Evolutionary conservation across 2,888 invertebrate species (phyloP).

Genomic region (Synanthedon myopaeformis): DNA sequence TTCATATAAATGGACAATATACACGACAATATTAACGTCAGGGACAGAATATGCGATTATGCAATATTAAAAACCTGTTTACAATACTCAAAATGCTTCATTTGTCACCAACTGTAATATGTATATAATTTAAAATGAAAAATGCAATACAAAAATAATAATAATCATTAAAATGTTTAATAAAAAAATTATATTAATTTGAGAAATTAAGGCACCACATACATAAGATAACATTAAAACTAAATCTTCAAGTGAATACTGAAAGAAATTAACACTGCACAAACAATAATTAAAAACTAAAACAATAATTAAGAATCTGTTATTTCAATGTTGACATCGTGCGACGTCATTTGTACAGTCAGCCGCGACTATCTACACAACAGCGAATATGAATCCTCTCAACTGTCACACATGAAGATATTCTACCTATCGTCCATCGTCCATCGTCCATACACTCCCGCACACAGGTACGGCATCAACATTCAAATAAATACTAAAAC

Average conservation of each 20-base stretch:
- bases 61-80: background rate
- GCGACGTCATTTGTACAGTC: background rate
- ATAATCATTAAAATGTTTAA: conserved; percentile 20
- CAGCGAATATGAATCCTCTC: conserved; percentile 18
- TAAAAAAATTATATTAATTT: conserved; percentile 20
- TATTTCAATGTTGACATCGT: background rate
- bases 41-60: background rate
- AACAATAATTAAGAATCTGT: background rate
- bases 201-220: conserved; percentile 63
- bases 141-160: conserved; percentile 19
- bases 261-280: conserved; percentile 36
- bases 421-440: conserved; percentile 19
- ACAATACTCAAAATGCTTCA: conserved; percentile 22
- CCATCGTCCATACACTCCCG: conserved; percentile 21
- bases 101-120: conserved; percentile 9
- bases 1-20: conserved; percentile 35
- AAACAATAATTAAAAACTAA: conserved; percentile 18
- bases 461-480: conserved; percentile 48
- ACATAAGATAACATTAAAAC: conserved; percentile 36
- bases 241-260: conserved; percentile 48
- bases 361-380: conserved; percentile 9
- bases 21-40: conserved; percentile 31
- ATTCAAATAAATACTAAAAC: conserved; percentile 19
- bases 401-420: conserved; percentile 17
- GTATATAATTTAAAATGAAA: conserved; percentile 6